Conservation (phyloP, 2,888 invertebrate genomes). For the Synergus gifuensis region DNA sequence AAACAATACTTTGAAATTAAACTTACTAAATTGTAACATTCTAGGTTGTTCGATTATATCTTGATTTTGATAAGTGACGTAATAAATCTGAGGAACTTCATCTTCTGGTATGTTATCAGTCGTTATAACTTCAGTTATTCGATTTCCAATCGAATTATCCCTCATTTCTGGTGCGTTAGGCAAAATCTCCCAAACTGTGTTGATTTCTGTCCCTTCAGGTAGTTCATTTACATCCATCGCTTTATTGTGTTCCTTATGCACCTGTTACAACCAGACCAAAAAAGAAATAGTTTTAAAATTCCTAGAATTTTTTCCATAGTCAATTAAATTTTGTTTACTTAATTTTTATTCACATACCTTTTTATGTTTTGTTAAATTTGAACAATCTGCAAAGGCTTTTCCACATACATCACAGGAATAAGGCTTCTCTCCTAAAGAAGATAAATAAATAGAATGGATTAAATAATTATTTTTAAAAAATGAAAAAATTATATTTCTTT, state of each 20-base stretch:
- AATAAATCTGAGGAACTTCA: slow-evolving; percentile 78
- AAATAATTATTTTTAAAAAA: not conserved
- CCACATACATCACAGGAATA: slow-evolving; percentile 86
- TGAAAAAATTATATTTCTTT: not conserved
- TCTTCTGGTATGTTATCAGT: slow-evolving; percentile 70
- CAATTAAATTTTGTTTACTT: not conserved
- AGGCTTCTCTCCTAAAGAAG: slow-evolving; percentile 81
- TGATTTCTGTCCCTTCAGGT: slow-evolving; percentile 60
- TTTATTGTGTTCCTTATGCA: slow-evolving; percentile 72
- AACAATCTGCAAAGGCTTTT: slow-evolving; percentile 87
- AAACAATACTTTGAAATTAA: not conserved
- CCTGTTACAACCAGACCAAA: slow-evolving; percentile 57
- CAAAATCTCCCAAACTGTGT: slow-evolving; percentile 73
- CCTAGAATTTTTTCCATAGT: not conserved
- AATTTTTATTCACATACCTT: slow-evolving; percentile 73
- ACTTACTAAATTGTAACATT: slow-evolving; percentile 73
- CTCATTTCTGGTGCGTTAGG: slow-evolving; percentile 66
- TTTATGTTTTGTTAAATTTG: slow-evolving; percentile 86
- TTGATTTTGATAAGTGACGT: slow-evolving; percentile 79
- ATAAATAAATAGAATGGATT: slow-evolving; percentile 25
- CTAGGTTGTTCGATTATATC: slow-evolving; percentile 75
- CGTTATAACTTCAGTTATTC: slow-evolving; percentile 70
- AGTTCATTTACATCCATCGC: slow-evolving; percentile 58
- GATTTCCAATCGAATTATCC: slow-evolving; percentile 63
- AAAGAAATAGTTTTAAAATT: not conserved